Base-by-base conservation (phyloP, 2,888 invertebrate species). In the Bhutanitis thaidina region DNA sequence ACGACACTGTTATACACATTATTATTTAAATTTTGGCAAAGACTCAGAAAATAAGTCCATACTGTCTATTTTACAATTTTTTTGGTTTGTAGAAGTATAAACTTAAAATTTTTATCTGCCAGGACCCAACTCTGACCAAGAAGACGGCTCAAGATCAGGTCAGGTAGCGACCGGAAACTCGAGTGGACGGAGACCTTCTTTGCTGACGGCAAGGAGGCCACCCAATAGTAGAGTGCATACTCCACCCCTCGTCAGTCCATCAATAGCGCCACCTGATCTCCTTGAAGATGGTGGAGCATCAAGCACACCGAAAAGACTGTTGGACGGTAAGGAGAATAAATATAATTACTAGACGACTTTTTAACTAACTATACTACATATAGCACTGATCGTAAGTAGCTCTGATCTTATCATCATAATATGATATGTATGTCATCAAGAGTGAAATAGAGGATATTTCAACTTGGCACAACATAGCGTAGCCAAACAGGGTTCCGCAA, bases 281-380 rank as follows among this genome's bases (percentile, higher is more conserved):
- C 80, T 94, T 62, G 93, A 94, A 71, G 95, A 94, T 65, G 95
- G 94, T 56, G 95, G 95, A n/a, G 94, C 95, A 49, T 94, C 94
- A 13, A 95, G 95, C 63, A 95, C 95, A 30, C 95, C 95, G 49
- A 93, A 94, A 69, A 83, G 94, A 56, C 80, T 93, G 55, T 90
- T 93, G 57, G 91, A 91, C 58, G 92, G 92, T 90, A 84, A 82
- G 73, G 1, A 43, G 44, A 44, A 38, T n/a, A 34, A 34, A 12
- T 34, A 32, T n/a, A 27, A 7, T 8, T 27, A 27, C 5, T 32
- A n/a, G 9, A 29, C n/a, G n/a, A 30, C 10, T 3, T 30, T 20
- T 4, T 4, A 20, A 20, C 20, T 20, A 20, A 20, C 5, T 20
- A 20, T 20, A 20, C 5, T 20, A 20, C 5, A 20, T 20, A 20